Percentiles rank a stretch among this genome's conserved stretches.
These are phyloP conservation scores for Caenorhabditis briggsae DNA, from an alignment of 1,140 invertebrate species.

Conservation along the genomic window DNA sequence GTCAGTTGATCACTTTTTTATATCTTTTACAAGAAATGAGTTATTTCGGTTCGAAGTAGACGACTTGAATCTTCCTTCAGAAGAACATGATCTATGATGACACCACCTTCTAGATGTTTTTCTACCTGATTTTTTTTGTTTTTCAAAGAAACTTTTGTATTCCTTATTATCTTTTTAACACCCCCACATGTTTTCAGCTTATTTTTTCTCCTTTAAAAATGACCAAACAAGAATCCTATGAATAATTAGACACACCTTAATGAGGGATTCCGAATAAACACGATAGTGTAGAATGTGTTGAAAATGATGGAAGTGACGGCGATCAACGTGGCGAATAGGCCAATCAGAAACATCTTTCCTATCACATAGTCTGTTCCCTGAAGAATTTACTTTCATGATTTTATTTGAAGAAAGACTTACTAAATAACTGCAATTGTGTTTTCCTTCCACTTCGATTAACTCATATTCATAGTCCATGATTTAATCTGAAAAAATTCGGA, in stretches of 20 bases:
- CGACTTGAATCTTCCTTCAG: no score
- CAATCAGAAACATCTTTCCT: conserved; percentile 75
- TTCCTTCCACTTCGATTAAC: background rate
- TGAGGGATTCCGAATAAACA: conserved; percentile 71
- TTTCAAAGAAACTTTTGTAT: no score
- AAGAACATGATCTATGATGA: no score
- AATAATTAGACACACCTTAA: conserved; percentile 60
- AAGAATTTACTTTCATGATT: background rate
- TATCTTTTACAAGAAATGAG: no score
- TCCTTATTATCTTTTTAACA: no score
- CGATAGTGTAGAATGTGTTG: conserved; percentile 77
- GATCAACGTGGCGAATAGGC: conserved; percentile 72
- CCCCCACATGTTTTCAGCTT: no score
- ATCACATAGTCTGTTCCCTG: conserved; percentile 69
- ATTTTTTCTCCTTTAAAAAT: background rate
- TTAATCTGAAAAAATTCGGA: conserved; percentile 38
- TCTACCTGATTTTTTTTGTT: no score
- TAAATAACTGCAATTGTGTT: conserved; percentile 41
- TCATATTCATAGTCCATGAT: conserved; percentile 53
- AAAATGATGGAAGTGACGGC: conserved; percentile 75
- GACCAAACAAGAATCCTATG: background rate
- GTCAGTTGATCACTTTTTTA: no score
- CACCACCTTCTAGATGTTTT: no score
- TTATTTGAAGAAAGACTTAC: conserved; percentile 14
- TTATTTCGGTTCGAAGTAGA: no score